Base-by-base conservation (phyloP, 1,140 invertebrate species). In the Amphibalanus amphitrite region DNA sequence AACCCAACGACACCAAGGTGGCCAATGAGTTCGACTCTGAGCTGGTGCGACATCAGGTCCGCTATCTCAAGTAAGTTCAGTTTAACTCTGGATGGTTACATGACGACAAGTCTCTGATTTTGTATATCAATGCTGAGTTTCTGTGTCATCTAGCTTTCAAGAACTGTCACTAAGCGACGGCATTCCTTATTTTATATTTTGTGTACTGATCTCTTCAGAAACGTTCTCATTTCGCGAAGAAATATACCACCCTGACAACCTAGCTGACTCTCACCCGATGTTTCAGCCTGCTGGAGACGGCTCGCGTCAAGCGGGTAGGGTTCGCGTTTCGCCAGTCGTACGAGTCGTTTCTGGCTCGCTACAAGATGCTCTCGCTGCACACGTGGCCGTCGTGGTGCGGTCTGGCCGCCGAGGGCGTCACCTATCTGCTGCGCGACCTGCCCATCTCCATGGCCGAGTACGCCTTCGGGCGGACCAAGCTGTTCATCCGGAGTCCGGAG, bases 41-140 rank as follows among this genome's bases (percentile, higher is more conserved):
- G 25, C 81, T 90, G 72, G 84, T 91, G 71, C 85, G 87, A 75
- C 89, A 91, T 80, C 90, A 92, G 83, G 85, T 91, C 73, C 82
- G 86, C 73, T 88, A 88, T 77, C 83, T 88, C 76, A 85, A 85
- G 86, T 86, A 76, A 81, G 80, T n/a, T n/a, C n/a, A n/a, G n/a
- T n/a, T n/a, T n/a, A n/a, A n/a, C n/a, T n/a, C n/a, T n/a, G n/a
- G n/a, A n/a, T n/a, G n/a, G n/a, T n/a, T n/a, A n/a, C n/a, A n/a
- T n/a, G n/a, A n/a, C n/a, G n/a, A n/a, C n/a, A n/a, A n/a, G n/a
- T n/a, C n/a, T n/a, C n/a, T n/a, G n/a, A n/a, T n/a, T n/a, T n/a
- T n/a, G n/a, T n/a, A n/a, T n/a, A n/a, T n/a, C n/a, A n/a, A n/a
- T n/a, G n/a, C n/a, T n/a, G n/a, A n/a, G n/a, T n/a, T n/a, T n/a